Conservation (phyloP, 1,140 invertebrate species). For the Plutomurus gul region DNA sequence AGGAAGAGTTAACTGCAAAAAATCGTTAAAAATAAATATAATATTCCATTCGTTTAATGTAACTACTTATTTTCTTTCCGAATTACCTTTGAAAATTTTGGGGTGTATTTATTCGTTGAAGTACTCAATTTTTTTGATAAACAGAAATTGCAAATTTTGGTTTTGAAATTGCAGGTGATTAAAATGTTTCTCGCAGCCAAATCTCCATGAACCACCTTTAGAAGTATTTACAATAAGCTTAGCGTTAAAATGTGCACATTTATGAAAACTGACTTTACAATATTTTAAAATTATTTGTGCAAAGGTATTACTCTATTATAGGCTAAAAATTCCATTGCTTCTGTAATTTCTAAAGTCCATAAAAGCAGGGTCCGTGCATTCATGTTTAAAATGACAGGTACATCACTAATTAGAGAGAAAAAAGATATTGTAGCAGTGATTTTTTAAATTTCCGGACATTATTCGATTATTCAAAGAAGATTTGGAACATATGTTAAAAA, state of each 20-base stretch:
- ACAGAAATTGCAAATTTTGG: not conserved
- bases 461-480: no score
- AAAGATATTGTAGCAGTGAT: not conserved
- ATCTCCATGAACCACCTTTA: not conserved
- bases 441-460: no score
- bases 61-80: not conserved
- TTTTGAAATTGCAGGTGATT: not conserved
- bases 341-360: not conserved
- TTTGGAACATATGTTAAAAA: no score
- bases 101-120: not conserved
- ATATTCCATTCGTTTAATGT: no score
- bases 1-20: not conserved
- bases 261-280: no score
- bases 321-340: not conserved
- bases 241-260: no score
- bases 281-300: no score
- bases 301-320: not conserved
- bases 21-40: not conserved
- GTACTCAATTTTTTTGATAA: not conserved
- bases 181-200: not conserved
- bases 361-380: not conserved
- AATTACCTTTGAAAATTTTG: not conserved
- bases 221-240: no score
- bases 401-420: not conserved
- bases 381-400: not conserved